A percentile compares a stretch with the other conserved stretches of the same genome.
Conservation (phyloP, 2,888 invertebrate species). For the Aplocera efformata region DNA sequence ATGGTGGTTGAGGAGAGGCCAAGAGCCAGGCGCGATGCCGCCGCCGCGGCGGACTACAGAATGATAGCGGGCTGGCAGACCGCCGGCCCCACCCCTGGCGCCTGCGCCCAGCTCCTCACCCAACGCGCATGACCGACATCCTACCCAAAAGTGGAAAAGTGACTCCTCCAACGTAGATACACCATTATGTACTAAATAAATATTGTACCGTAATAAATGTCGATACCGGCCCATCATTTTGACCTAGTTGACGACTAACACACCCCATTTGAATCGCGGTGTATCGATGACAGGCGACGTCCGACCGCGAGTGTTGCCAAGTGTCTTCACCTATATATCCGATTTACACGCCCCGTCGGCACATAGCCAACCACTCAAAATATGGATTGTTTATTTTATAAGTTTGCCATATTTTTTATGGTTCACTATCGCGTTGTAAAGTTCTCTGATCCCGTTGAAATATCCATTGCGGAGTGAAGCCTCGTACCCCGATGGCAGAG, state of each 20-base stretch:
- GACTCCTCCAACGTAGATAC: slow-evolving; percentile 78
- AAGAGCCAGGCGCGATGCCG: slow-evolving; percentile 56
- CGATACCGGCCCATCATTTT: slow-evolving; percentile 58
- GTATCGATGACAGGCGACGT: slow-evolving; percentile 17
- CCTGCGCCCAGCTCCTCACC: slow-evolving; percentile 52
- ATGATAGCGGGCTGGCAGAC: slow-evolving; percentile 68
- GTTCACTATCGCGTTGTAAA: slow-evolving; percentile 48
- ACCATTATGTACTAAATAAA: slow-evolving; percentile 78
- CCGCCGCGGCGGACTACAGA: slow-evolving; percentile 73
- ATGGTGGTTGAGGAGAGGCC: slow-evolving; percentile 44
- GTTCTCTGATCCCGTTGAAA: slow-evolving; percentile 57
- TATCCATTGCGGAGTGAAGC: slow-evolving; percentile 53
- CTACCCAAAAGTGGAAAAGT: slow-evolving; percentile 78
- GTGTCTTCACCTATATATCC: slow-evolving; percentile 30
- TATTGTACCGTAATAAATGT: slow-evolving; percentile 70
- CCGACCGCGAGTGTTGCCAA: slow-evolving; percentile 15
- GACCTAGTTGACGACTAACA: slow-evolving; percentile 55
- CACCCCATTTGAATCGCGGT: slow-evolving; percentile 37
- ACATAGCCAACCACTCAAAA: slow-evolving; percentile 32
- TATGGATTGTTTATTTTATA: slow-evolving; percentile 25
- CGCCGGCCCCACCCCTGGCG: slow-evolving; percentile 75
- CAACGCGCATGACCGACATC: slow-evolving; percentile 75
- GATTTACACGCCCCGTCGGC: slow-evolving; percentile 30
- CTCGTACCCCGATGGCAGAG: slow-evolving; percentile 54
- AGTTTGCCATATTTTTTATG: slow-evolving; percentile 40